Base-by-base conservation (phyloP, 2,888 invertebrate species). In the Conops quadrifasciatus region DNA sequence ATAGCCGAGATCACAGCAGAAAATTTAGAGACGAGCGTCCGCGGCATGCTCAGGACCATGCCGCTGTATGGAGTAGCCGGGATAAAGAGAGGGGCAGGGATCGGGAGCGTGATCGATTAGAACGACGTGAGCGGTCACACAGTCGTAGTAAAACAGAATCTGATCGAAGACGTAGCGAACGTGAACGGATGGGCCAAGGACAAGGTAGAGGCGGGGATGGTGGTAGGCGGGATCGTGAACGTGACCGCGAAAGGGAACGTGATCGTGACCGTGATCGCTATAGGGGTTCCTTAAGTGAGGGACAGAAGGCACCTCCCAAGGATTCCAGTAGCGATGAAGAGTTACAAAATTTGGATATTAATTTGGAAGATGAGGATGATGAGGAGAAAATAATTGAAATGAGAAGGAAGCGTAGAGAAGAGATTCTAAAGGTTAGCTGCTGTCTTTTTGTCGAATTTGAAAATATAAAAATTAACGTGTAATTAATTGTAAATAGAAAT, bases 351-450 rank as follows among this genome's bases (percentile, higher is more conserved):
- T 88, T 93, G 71, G 91, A 94, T 78, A 91, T 94, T 69, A 89
- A 94, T 21, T 94, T 96, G 73, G 95, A 95, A 75, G 89, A 94
- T 4, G 95, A 96, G 75, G 96, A 96, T 84, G 94, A 95, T 78
- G 97, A 97, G 81, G 96, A 97, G 83, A 92, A 92, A 78, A 94
- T 97, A 77, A 98, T 98, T 82, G 95, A 96, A 83, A 90, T 90
- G 81, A 88, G 96, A 76, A 89, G 97, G 73, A 93, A 94, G 81
- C 93, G 95, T 80, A 88, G 97, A 53, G 95, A 97, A 84, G 94
- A 94, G 82, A 88, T 98, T 7, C 82, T 97, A 71, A 93, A 93
- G 89, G 94, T 94, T 87, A 79, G 74, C 77, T 4, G n/a, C 1
- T n/a, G 16, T 26, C 43, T 36, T 62, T 1, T 30, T 30, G n/a